These are phyloP conservation scores for Campoplex nolae DNA, from an alignment of 2,888 invertebrate genomes.

Conservation along the genomic window DNA sequence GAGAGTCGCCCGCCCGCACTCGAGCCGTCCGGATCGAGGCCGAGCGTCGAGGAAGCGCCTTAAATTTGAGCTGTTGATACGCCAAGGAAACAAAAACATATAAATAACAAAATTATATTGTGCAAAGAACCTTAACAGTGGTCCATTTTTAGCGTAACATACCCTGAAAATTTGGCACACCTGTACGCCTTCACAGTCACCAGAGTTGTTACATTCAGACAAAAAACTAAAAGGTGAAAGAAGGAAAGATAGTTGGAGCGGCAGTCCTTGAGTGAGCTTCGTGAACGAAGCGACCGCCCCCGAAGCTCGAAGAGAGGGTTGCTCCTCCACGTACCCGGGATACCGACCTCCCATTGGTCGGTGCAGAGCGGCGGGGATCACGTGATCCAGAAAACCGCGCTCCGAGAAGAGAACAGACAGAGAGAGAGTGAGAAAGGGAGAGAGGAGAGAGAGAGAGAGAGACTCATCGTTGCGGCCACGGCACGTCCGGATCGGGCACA, in stretches of 20 bases:
- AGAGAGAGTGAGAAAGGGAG: constrained; percentile 46
- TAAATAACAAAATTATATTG: constrained; percentile 3
- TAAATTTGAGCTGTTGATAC: constrained; percentile 35
- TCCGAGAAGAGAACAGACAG: constrained; percentile 49
- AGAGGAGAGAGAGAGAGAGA: constrained; percentile 1
- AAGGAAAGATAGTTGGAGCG: constrained; percentile 74
- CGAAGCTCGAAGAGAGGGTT: constrained; percentile 84
- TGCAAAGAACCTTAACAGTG: not conserved
- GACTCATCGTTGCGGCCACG: constrained; percentile 49
- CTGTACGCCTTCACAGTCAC: constrained; percentile 49
- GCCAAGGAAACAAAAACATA: not conserved
- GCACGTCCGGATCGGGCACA: constrained; percentile 55
- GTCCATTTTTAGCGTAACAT: constrained; percentile 34
- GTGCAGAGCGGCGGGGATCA: constrained; percentile 73
- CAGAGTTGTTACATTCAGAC: constrained; percentile 29
- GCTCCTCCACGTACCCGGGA: constrained; percentile 79
- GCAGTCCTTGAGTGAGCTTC: constrained; percentile 59
- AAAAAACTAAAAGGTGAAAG: constrained; percentile 46
- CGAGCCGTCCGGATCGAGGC: constrained; percentile 78
- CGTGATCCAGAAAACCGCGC: constrained; percentile 75
- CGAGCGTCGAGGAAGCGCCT: constrained; percentile 61
- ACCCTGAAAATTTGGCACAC: constrained; percentile 32
- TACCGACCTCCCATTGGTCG: constrained; percentile 82
- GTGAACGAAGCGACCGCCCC: constrained; percentile 81
- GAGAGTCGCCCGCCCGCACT: constrained; percentile 81